Percentiles rank a stretch among this genome's conserved stretches.
Conservation (phyloP, 2,113 vertebrate genomes). For the Cinclus cinclus region DNA sequence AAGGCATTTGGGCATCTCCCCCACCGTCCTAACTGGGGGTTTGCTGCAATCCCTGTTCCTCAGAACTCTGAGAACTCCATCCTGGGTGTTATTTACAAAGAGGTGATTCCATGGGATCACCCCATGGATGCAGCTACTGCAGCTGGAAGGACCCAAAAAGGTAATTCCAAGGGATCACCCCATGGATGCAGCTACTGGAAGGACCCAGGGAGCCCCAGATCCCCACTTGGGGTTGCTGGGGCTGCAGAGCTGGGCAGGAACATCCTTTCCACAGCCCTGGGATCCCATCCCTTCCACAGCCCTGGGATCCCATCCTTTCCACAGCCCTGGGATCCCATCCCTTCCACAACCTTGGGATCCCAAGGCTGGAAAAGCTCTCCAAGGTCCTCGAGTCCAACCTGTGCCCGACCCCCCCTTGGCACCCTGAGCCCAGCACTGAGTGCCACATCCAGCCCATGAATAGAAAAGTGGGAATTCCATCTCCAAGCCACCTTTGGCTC, state of each 20-base stretch:
- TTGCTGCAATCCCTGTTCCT: not conserved
- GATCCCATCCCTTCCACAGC: too few relatives aligned
- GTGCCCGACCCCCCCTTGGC: not conserved
- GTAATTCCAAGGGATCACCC: not conserved
- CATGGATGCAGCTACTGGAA: not conserved
- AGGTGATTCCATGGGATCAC: accelerated
- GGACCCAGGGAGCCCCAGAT: not conserved
- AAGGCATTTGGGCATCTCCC: not conserved
- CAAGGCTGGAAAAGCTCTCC: not conserved
- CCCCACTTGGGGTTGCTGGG: not conserved
- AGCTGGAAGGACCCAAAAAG: not conserved
- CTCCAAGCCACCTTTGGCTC: not conserved
- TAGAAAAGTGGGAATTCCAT: accelerated
- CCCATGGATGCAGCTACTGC: too few relatives aligned
- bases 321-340: too few relatives aligned
- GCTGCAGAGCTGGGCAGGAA: not conserved
- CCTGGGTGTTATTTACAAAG: accelerated
- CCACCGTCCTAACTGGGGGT: accelerated
- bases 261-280: accelerated
- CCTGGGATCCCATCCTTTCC: too few relatives aligned
- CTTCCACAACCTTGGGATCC: accelerated
- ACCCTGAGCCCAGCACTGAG: not conserved
- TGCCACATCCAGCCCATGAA: not conserved
- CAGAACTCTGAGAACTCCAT: accelerated
- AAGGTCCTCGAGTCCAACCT: not conserved